phyloP scores from a whole-genome alignment of 2,113 vertebrate species.

The Oryzias melastigma region DNA sequence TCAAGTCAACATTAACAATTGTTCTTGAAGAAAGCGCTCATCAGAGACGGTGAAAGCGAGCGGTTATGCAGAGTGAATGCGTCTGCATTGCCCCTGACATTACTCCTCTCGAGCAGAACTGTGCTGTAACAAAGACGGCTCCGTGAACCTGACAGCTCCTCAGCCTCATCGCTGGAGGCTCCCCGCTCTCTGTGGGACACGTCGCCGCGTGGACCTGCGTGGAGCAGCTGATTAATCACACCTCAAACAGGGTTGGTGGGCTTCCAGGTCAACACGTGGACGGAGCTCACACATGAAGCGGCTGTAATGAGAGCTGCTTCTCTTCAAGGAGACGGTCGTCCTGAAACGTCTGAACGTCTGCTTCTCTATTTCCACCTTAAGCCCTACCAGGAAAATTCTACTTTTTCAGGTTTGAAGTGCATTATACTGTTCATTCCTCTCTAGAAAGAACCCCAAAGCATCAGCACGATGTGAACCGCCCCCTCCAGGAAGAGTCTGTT shows the following conservation, averaged over 20 bases:
- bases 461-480: too few species aligned
- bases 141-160: constrained; percentile 4
- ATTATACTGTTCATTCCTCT: too few species aligned
- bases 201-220: constrained; percentile 7
- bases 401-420: too few species aligned
- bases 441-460: too few species aligned
- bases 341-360: constrained; percentile 7
- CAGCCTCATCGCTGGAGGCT: background rate
- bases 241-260: too few species aligned
- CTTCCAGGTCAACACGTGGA: constrained; percentile 53
- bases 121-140: constrained; percentile 8
- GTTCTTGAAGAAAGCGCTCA: constrained; percentile 46
- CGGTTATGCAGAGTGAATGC: constrained; percentile 34
- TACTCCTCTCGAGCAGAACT: constrained; percentile 4
- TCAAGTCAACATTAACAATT: constrained; percentile 47
- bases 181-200: background rate
- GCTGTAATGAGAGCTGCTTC: constrained; percentile 65
- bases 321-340: constrained; percentile 46
- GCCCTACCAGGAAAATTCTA: too few species aligned
- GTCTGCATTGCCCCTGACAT: constrained; percentile 25
- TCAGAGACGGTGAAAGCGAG: constrained; percentile 31
- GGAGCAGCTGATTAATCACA: constrained; percentile 59
- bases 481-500: too few species aligned
- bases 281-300: constrained; percentile 62
- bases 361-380: background rate